Base-by-base conservation (phyloP, 2,113 vertebrate species). In the Dascyllus trimaculatus region DNA sequence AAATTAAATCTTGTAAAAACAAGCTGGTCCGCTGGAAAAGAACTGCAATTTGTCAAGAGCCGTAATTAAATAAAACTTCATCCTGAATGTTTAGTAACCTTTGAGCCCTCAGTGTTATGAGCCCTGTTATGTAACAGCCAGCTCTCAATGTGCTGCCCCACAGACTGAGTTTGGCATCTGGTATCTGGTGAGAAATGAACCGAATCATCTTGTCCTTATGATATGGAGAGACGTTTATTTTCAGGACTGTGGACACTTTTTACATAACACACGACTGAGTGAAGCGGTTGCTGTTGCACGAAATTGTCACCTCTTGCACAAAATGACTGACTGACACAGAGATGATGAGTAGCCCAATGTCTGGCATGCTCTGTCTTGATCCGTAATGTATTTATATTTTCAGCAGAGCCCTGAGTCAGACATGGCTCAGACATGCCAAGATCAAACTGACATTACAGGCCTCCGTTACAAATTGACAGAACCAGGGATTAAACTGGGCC, bases 361-460 rank as follows among this genome's bases (percentile, higher is more conserved):
- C 64, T 32, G 69, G 65, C 65, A 18, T 24, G 40, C 59, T 49
- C 68, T 6, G 5, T 32, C 74, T 81, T 81, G 76, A 85, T 88
- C 77, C 4, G 57, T 82, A 52, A 88, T 51, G 65, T 84, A 78
- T 84, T 84, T 72, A 85, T 61, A 61, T 70, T n/a, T 68, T 54
- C 49, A 60, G 75, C 81, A 68, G 69, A 58, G 48, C 46, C 60
- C 8, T 15, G 59, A 26, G 25, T 18, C 45, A 25, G 66, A 62
- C 40, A 4, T 17, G 48, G 61, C 48, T 51, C 71, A 71, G 81
- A 76, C 59, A 40, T 51, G 61, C 71, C 2, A 18, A 25, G 56
- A 84, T 82, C 53, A 65, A 75, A 65, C n/a, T 19, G 21, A 49
- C 24, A 61, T n/a, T 53, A 57, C 22, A 18, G 1, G 38, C n/a